Evolutionary conservation across 2,113 vertebrate species (phyloP).

Genomic region (Gadus chalcogrammus): DNA sequence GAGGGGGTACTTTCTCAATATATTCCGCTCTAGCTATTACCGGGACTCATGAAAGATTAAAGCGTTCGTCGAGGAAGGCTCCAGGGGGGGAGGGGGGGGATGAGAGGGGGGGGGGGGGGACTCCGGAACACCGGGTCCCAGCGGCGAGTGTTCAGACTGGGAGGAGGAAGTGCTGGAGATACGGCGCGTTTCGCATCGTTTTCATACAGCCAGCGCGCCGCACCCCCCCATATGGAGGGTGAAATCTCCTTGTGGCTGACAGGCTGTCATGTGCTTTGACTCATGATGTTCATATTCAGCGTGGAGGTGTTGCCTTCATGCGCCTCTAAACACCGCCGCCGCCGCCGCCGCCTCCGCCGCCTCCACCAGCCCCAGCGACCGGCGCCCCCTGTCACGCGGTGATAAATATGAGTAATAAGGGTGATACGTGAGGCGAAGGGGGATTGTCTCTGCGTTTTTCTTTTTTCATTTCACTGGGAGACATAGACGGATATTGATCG

Average conservation of each 20-base stretch:
- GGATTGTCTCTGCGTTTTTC: constrained; percentile 53
- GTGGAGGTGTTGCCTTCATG: constrained; percentile 29
- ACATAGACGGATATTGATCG: constrained; percentile 73
- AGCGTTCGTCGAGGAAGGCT: constrained; percentile 46
- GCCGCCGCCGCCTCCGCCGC: constrained; percentile 32
- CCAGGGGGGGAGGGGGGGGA: constrained; percentile 25
- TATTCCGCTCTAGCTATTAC: constrained; percentile 59
- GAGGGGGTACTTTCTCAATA: constrained; percentile 56
- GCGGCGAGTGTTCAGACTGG: constrained; percentile 34
- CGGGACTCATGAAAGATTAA: constrained; percentile 72
- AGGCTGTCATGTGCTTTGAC: constrained; percentile 53
- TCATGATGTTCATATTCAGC: constrained; percentile 56
- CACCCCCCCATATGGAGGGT: constrained; percentile 52
- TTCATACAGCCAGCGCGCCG: background rate
- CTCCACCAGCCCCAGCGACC: constrained; percentile 26
- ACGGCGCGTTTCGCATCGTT: constrained; percentile 26
- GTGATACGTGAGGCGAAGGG: constrained; percentile 56
- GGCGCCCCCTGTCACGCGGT: constrained; percentile 51
- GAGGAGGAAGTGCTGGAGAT: constrained; percentile 32
- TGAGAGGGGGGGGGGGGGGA: constrained; percentile 27
- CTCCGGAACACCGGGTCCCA: no score
- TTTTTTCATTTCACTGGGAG: constrained; percentile 63
- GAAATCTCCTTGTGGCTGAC: constrained; percentile 55
- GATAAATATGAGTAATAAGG: constrained; percentile 74
- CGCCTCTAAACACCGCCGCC: constrained; percentile 25